phyloP scores from a whole-genome alignment of 2,797 vertebrate species.

The Poecile montanus region DNA sequence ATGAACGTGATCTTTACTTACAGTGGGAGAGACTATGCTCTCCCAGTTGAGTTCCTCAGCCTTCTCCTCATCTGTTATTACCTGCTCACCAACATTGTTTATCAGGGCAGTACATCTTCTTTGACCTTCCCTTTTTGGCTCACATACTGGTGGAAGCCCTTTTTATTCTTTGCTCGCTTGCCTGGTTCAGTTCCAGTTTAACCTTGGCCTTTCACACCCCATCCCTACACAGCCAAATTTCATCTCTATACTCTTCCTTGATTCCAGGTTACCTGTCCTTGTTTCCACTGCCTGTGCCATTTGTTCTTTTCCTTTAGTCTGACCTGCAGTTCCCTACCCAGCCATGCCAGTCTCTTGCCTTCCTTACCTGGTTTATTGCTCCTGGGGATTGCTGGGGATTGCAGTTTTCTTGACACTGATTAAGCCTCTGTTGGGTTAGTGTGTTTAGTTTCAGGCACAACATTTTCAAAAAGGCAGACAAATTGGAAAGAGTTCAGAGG shows the following conservation, averaged over 20 bases:
- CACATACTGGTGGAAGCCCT: neutral
- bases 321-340: neutral
- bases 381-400: neutral
- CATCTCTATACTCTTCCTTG: neutral
- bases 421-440: slow-evolving; percentile 29
- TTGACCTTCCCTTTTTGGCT: neutral
- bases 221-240: neutral
- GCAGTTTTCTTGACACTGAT: slow-evolving; percentile 11
- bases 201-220: neutral
- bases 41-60: neutral
- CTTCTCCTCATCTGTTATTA: neutral
- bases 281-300: neutral
- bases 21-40: neutral
- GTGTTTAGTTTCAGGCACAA: neutral
- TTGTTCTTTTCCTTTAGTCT: neutral
- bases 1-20: neutral
- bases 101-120: neutral
- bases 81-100: neutral
- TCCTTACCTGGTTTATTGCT: neutral
- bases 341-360: neutral
- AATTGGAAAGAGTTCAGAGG: slow-evolving; percentile 22
- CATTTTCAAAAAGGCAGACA: slow-evolving; percentile 38
- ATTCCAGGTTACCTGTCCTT: neutral
- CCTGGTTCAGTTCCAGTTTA: neutral
- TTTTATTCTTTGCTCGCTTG: neutral